Conservation (phyloP, 64 coral and sea anemone genomes). For the Trachythela sp. region DNA sequence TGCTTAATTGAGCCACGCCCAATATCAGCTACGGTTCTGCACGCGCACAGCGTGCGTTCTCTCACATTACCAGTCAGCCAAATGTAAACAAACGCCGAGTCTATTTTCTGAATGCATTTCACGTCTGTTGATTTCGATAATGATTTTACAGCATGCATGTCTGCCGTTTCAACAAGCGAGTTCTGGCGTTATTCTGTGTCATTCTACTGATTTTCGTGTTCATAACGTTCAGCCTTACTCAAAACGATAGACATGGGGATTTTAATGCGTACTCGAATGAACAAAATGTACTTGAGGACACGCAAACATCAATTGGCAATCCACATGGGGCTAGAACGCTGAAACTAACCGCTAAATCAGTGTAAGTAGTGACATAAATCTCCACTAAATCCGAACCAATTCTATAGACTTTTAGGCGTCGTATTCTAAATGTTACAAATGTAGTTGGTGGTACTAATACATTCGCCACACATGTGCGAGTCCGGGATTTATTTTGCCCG, state of each 20-base stretch:
- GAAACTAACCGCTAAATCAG: neutral
- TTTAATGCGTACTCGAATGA: neutral
- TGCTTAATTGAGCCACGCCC: neutral
- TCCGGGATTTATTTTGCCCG: neutral
- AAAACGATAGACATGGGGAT: neutral
- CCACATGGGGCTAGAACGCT: neutral
- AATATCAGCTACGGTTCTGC: neutral
- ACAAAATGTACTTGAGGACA: neutral
- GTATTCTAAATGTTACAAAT: neutral
- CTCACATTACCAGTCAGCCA: neutral
- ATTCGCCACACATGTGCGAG: neutral
- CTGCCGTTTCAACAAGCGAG: neutral
- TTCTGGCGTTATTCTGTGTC: neutral
- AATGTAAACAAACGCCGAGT: neutral
- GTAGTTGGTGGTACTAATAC: neutral
- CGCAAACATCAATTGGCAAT: neutral
- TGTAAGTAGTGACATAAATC: neutral
- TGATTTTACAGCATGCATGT: neutral
- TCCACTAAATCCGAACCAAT: neutral
- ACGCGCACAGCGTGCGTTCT: neutral
- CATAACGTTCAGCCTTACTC: neutral
- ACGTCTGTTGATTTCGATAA: neutral
- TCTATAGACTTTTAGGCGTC: neutral
- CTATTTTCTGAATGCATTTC: constrained; percentile 7
- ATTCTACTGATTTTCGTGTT: neutral